These are phyloP conservation scores for Pyrocephalus nanus DNA, from an alignment of 2,797 vertebrate genomes.

Conservation along the genomic window DNA sequence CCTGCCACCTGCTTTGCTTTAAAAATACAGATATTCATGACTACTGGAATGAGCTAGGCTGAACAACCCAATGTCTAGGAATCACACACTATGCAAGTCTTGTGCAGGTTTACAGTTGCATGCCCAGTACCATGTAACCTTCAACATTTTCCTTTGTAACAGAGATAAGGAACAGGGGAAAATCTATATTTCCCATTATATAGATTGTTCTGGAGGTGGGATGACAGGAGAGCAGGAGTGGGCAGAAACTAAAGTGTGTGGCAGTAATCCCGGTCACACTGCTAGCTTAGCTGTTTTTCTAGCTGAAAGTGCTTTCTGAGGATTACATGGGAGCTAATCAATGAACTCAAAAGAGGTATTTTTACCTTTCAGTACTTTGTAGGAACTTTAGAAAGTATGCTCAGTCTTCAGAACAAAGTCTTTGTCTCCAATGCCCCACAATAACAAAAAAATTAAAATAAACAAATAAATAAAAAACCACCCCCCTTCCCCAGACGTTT, in stretches of 20 bases:
- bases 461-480: neutral
- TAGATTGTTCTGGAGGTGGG: neutral
- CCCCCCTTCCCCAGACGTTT: fast-evolving
- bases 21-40: too few species aligned
- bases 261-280: neutral
- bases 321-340: neutral
- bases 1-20: too few species aligned
- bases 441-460: neutral
- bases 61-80: too few species aligned
- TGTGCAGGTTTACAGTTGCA: neutral
- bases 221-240: neutral
- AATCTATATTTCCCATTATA: neutral
- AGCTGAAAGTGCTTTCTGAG: neutral
- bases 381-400: neutral
- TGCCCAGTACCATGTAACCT: neutral
- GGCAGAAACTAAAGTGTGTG: neutral
- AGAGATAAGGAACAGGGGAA: neutral
- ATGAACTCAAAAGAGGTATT: neutral
- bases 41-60: too few species aligned
- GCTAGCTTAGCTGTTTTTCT: neutral
- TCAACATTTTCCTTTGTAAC: neutral
- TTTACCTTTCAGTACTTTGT: neutral
- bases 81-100: too few species aligned
- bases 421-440: neutral
- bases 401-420: neutral